phyloP scores from a whole-genome alignment of 2,888 invertebrate genomes.

The Punctoribates punctum region DNA sequence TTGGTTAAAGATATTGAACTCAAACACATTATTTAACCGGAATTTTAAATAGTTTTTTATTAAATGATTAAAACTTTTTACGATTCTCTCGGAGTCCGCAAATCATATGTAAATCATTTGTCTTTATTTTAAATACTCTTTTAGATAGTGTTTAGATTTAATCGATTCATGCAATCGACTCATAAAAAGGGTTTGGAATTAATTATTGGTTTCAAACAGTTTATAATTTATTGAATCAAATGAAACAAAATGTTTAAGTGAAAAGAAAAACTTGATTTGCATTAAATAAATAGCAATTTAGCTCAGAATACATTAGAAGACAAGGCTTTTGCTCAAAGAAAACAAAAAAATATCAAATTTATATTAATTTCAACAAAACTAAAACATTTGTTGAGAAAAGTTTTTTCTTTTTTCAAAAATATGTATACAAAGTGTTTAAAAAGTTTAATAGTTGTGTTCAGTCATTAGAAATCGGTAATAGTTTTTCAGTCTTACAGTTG shows the following conservation, averaged over 20 bases:
- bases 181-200: slow-evolving; percentile 1
- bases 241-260: neutral
- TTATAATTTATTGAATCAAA: neutral
- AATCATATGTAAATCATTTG: too few species aligned
- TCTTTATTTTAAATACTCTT: neutral
- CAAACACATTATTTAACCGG: neutral
- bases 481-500: neutral
- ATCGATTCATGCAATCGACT: neutral
- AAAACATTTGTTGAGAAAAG: neutral
- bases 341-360: neutral
- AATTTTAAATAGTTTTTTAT: neutral
- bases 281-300: slow-evolving; percentile 9
- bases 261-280: neutral
- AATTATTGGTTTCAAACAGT: slow-evolving; percentile 23
- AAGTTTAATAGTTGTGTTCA: neutral
- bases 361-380: neutral
- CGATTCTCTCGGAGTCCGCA: too few species aligned
- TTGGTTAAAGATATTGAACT: neutral
- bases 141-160: neutral
- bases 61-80: neutral
- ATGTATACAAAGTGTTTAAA: neutral
- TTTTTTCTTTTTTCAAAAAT: neutral
- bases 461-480: neutral
- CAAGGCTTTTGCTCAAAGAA: neutral
- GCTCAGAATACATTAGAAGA: neutral